A percentile compares a stretch with the other conserved stretches of the same genome.
phyloP scores from a whole-genome alignment of 2,797 vertebrate species.

The Chrosomus eos region DNA sequence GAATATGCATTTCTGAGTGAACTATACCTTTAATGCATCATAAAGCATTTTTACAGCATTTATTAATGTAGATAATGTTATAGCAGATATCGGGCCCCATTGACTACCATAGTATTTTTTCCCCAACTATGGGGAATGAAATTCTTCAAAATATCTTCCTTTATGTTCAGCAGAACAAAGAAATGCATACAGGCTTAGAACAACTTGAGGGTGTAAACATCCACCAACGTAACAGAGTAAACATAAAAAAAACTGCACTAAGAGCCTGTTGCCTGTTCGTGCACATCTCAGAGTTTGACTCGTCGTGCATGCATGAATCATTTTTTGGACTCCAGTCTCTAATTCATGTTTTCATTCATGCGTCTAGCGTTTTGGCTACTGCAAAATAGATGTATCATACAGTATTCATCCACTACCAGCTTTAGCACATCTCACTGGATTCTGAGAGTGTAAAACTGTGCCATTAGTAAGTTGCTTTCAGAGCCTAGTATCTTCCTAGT shows the following conservation, averaged over 20 bases:
- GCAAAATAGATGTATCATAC: slow-evolving; percentile 30
- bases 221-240: not conserved
- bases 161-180: too few relatives aligned
- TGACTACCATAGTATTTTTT: too few relatives aligned
- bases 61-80: too few relatives aligned
- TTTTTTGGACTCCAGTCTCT: slow-evolving; percentile 18
- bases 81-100: too few relatives aligned
- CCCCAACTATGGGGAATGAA: too few relatives aligned
- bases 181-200: too few relatives aligned
- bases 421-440: slow-evolving; percentile 21
- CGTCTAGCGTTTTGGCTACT: slow-evolving; percentile 25
- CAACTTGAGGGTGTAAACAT: too few relatives aligned
- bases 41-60: not conserved
- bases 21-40: not conserved
- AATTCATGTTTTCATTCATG: slow-evolving; percentile 34
- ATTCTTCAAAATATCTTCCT: too few relatives aligned
- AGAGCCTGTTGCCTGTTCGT: not conserved
- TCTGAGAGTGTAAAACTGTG: not conserved
- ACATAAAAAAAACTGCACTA: not conserved
- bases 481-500: slow-evolving; percentile 7
- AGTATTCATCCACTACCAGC: slow-evolving; percentile 20
- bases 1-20: not conserved
- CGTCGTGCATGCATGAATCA: not conserved
- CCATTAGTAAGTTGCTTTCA: slow-evolving; percentile 13
- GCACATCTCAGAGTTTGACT: not conserved